Percentiles rank a stretch among this genome's conserved stretches.
phyloP scores from a whole-genome alignment of 1,140 invertebrate species.

The Diplogasteroides magnus region DNA sequence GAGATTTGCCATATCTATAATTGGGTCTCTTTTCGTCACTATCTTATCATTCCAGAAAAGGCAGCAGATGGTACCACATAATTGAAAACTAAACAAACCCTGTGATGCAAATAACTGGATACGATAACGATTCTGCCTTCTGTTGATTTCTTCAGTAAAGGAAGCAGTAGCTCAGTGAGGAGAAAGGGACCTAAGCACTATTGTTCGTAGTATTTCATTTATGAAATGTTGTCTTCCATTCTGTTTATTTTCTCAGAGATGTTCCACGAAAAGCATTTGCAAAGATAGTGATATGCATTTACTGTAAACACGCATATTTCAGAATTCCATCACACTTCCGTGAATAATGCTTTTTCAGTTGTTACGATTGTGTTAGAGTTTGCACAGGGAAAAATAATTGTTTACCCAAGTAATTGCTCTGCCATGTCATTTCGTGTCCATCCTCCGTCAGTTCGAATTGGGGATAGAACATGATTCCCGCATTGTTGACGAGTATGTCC shows the following conservation, averaged over 20 bases:
- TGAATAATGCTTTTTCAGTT: constrained; percentile 12
- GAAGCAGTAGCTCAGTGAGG: constrained; percentile 35
- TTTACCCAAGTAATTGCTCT: too few species aligned
- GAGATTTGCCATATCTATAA: too few species aligned
- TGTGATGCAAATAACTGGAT: too few species aligned
- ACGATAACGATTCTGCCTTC: constrained; percentile 29
- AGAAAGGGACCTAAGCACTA: constrained; percentile 33
- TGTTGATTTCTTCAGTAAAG: constrained; percentile 18
- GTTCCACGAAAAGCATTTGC: constrained; percentile 1
- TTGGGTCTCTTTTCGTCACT: too few species aligned
- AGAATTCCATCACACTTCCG: not conserved
- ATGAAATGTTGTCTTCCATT: not conserved
- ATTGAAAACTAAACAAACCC: too few species aligned
- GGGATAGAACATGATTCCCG: too few species aligned
- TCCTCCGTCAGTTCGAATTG: too few species aligned
- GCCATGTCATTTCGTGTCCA: too few species aligned
- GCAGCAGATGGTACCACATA: too few species aligned
- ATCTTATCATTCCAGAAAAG: too few species aligned
- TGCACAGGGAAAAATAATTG: too few species aligned
- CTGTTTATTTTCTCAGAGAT: not conserved
- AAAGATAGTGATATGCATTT: not conserved
- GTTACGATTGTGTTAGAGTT: constrained; percentile 28
- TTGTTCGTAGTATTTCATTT: not conserved
- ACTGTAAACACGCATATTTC: not conserved
- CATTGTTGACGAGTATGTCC: too few species aligned